Base-by-base conservation (phyloP, 1,140 invertebrate genomes). In the Phthorimaea operculella region DNA sequence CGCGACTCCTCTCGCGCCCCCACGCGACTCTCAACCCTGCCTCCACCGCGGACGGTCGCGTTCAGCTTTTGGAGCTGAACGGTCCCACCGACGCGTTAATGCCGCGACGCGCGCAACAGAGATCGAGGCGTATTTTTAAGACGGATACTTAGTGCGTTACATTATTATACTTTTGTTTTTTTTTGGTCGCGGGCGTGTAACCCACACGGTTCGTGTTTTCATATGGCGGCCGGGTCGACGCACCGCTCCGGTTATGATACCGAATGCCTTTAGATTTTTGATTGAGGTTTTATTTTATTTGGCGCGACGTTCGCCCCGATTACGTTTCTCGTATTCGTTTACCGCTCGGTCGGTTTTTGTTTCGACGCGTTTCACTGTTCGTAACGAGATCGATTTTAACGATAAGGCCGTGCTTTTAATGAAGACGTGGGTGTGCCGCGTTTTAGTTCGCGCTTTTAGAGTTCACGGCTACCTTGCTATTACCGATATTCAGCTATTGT, bases 221-320 rank as follows among this genome's bases (percentile, higher is more conserved):
- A 70, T 70, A 60, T 55, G 72, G 68, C 72, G 70, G 70, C 60
- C 69, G 70, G 76, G 78, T 81, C 75, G 76, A 79, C 80, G 80
- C 70, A 72, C 77, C 69, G 66, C 72, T 64, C 65, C 74, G 74
- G 76, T 79, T 81, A 81, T 83, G 75, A 83, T 76, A 73, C 70
- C 68, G 70, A 74, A 71, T 76, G 76, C 77, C 65, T 80, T 71
- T 66, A 72, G 66, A 80, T 80, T 80, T 79, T 80, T 82, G 77
- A 82, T 82, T 82, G 76, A 82, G 73, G 68, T 82, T 76, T 79
- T 79, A 72, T 79, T 80, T 79, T 75, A 77, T 79, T 78, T 72
- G 70, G 63, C 50, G 65, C 70, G 72, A 77, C 74, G 75, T 68
- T 70, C 62, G 70, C 48, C 50, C 63, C 74, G 79, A 76, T 79